phyloP scores from a whole-genome alignment of 2,888 invertebrate species.

The Rosalia funebris region DNA sequence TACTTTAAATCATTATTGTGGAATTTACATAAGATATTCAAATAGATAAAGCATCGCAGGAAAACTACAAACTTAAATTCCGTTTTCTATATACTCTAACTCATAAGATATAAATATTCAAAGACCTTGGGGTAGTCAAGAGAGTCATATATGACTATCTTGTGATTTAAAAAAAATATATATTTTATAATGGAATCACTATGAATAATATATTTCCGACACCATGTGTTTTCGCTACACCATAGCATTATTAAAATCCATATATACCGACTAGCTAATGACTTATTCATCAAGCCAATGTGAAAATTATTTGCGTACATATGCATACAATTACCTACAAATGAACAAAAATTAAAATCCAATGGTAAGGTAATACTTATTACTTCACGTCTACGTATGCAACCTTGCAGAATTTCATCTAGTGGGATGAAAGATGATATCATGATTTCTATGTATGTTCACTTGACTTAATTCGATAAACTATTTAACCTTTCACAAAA shows the following conservation, averaged over 20 bases:
- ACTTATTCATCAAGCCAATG: not conserved
- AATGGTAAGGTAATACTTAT: conserved; percentile 21
- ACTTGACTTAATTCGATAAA: conserved; percentile 7
- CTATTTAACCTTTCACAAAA: conserved; percentile 10
- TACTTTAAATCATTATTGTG: too few species aligned
- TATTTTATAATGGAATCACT: too few species aligned
- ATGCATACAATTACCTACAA: conserved; percentile 2
- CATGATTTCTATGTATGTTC: conserved; percentile 15
- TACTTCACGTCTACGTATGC: conserved; percentile 3
- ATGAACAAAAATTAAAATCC: conserved; percentile 2
- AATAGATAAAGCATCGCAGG: too few species aligned
- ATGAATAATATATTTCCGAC: too few species aligned
- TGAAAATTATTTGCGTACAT: conserved; percentile 21
- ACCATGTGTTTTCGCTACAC: too few species aligned
- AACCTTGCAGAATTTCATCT: conserved; percentile 23
- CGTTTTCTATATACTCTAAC: too few species aligned
- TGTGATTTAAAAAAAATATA: too few species aligned
- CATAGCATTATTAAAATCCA: not conserved
- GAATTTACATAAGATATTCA: too few species aligned
- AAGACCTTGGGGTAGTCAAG: too few species aligned
- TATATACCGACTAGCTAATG: not conserved
- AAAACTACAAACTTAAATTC: too few species aligned
- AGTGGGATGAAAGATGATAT: conserved; percentile 25
- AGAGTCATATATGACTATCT: too few species aligned
- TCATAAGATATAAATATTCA: too few species aligned